A percentile compares a stretch with the other conserved stretches of the same genome.
These are phyloP conservation scores for Apamea sordens DNA, from an alignment of 2,888 invertebrate genomes.

Conservation along the genomic window DNA sequence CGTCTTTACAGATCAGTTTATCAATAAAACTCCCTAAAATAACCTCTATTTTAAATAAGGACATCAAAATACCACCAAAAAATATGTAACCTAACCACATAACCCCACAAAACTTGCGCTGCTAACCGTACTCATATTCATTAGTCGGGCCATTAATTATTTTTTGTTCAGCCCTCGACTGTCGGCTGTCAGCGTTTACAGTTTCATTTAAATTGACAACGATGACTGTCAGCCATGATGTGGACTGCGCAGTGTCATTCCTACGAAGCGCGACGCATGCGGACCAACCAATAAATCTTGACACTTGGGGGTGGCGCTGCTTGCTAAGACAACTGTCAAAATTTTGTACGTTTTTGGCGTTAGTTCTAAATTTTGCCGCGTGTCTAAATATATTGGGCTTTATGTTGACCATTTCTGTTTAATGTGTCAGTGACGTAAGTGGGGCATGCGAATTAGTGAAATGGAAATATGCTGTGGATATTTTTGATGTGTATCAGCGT, in stretches of 20 bases:
- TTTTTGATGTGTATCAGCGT: conserved; percentile 16
- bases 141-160: conserved; percentile 87
- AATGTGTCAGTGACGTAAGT: conserved; percentile 41
- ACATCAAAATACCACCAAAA: neutral
- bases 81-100: neutral
- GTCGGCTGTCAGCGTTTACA: conserved; percentile 79
- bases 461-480: conserved; percentile 9
- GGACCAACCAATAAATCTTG: conserved; percentile 22
- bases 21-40: neutral
- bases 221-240: conserved; percentile 71
- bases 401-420: conserved; percentile 50
- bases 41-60: neutral
- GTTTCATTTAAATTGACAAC: conserved; percentile 84
- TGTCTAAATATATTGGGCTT: conserved; percentile 3
- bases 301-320: conserved; percentile 12
- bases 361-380: conserved; percentile 17
- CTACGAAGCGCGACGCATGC: conserved; percentile 18
- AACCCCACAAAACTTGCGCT: conserved; percentile 29
- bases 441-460: conserved; percentile 44
- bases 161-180: conserved; percentile 84
- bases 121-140: conserved; percentile 76
- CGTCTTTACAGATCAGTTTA: too few species aligned
- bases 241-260: conserved; percentile 64
- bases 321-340: conserved; percentile 30
- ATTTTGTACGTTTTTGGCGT: neutral